phyloP scores from a whole-genome alignment of 2,888 invertebrate genomes.

The Iphiclides podalirius region DNA sequence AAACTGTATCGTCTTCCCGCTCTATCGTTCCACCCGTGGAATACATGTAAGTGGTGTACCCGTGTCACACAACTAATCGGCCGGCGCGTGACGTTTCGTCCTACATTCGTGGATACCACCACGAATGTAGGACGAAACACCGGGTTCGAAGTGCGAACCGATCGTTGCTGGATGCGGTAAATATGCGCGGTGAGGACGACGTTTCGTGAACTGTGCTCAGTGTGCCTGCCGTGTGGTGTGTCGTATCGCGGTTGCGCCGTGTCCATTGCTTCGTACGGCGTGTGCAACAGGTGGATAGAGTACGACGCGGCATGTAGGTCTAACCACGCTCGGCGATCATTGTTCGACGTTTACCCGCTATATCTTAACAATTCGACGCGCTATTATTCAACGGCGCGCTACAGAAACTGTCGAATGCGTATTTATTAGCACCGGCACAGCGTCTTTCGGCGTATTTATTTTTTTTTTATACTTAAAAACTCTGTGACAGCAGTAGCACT shows the following conservation, averaged over 20 bases:
- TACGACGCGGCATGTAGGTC: constrained; percentile 8
- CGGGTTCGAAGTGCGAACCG: too few species aligned
- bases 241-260: too few species aligned
- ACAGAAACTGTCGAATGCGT: constrained; percentile 19
- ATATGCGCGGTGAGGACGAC: constrained; percentile 42
- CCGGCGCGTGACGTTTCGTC: too few species aligned
- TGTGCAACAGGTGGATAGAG: constrained; percentile 52
- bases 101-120: constrained; percentile 30
- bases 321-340: constrained; percentile 9
- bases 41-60: constrained; percentile 68
- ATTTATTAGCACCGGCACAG: constrained; percentile 10
- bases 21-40: constrained; percentile 44
- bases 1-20: too few species aligned
- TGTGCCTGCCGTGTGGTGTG: too few species aligned
- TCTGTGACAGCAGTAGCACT: too few species aligned
- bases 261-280: constrained; percentile 26
- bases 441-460: too few species aligned
- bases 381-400: too few species aligned
- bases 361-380: constrained; percentile 23
- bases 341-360: constrained; percentile 16
- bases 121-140: neutral
- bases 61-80: constrained; percentile 63
- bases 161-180: constrained; percentile 62
- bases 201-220: constrained; percentile 6
- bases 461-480: too few species aligned